These are phyloP conservation scores for Albula goreensis DNA, from an alignment of 2,113 vertebrate genomes.

Conservation along the genomic window DNA sequence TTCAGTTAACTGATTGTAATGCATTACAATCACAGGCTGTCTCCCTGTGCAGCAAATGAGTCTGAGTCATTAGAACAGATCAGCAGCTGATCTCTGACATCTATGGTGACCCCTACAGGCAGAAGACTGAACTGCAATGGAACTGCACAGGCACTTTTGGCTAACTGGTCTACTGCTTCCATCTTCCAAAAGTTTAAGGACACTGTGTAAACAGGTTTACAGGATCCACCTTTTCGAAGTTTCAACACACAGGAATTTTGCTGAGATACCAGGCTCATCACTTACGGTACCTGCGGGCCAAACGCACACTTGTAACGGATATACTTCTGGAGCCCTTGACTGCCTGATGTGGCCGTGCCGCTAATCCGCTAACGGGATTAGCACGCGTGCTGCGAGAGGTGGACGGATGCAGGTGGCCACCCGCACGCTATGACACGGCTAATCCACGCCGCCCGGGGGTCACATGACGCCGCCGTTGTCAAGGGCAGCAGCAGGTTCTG, in stretches of 20 bases:
- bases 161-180: too few species aligned
- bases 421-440: constrained; percentile 55
- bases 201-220: too few species aligned
- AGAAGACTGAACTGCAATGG: background rate
- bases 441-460: constrained; percentile 53
- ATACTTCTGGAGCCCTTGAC: constrained; percentile 47
- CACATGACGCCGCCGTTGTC: background rate
- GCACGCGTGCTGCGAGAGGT: constrained; percentile 37
- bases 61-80: too few species aligned
- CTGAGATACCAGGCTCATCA: constrained; percentile 43
- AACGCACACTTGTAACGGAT: constrained; percentile 35
- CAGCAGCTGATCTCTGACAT: background rate
- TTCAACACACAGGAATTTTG: constrained; percentile 6
- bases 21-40: background rate
- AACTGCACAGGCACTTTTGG: background rate
- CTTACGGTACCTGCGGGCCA: constrained; percentile 48
- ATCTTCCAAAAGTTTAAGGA: too few species aligned
- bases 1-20: background rate
- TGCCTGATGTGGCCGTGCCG: constrained; percentile 51
- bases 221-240: too few species aligned
- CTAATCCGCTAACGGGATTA: constrained; percentile 76
- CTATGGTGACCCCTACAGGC: background rate
- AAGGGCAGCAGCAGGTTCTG: background rate
- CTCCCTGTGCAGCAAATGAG: too few species aligned
- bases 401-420: constrained; percentile 43